phyloP scores from a whole-genome alignment of 2,113 vertebrate genomes.

The Phainopepla nitens region DNA sequence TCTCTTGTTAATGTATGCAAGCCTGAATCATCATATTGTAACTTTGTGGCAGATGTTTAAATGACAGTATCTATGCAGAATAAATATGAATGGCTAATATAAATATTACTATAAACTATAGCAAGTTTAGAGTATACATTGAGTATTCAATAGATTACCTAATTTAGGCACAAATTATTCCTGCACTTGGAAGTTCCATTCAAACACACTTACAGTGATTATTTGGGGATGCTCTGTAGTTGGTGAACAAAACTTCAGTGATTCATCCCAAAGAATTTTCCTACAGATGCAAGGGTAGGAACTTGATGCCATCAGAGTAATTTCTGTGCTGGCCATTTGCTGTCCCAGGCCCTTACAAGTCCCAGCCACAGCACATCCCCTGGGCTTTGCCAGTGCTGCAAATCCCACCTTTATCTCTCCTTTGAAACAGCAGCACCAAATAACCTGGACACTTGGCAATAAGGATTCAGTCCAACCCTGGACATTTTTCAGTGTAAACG shows the following conservation, averaged over 20 bases:
- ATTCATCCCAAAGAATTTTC: neutral
- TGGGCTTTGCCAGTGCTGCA: neutral
- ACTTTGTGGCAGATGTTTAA: conserved; percentile 47
- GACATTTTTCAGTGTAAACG: neutral
- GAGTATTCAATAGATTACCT: neutral
- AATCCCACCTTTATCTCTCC: neutral
- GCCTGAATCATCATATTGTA: conserved; percentile 34
- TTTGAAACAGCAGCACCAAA: neutral
- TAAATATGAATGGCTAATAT: conserved; percentile 27
- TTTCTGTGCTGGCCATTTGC: neutral
- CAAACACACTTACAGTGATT: neutral
- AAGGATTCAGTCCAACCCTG: neutral
- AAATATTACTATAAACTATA: conserved; percentile 27
- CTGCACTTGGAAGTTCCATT: neutral
- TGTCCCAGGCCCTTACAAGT: neutral
- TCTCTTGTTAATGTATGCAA: conserved; percentile 41
- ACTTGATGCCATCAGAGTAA: neutral
- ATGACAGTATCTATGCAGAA: conserved; percentile 29
- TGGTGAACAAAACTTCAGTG: neutral
- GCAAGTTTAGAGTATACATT: neutral
- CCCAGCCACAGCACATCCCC: neutral
- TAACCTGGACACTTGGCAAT: neutral
- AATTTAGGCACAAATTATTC: neutral
- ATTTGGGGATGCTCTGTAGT: neutral
- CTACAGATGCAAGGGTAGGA: neutral